Base-by-base conservation (phyloP, 2,113 vertebrate species). In the Meleagris gallopavo region DNA sequence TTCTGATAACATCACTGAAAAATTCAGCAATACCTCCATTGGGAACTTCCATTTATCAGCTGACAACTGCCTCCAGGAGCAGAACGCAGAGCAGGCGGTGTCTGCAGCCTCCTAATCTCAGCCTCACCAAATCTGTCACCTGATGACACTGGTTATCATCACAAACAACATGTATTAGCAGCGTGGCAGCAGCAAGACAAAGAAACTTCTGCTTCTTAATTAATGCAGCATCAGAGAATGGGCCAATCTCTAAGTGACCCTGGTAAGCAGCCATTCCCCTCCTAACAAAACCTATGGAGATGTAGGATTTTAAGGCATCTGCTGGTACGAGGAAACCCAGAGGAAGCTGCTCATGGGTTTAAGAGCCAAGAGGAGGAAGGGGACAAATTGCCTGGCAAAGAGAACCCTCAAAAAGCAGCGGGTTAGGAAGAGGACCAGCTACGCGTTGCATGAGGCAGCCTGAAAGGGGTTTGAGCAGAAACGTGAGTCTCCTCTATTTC, bases 341-440 rank as follows among this genome's bases (percentile, higher is more conserved):
- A 65, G 74, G 65, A 78, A 82, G 41, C 11, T 46, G 52, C 75
- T 54, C 79, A 4, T 10, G 10, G 25, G 76, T 82, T 77, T 86
- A 8, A 7, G 58, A 76, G 45, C 10, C 3, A 5, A 81, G 54
- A 38, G 55, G 8, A 57, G 20, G 41, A 74, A 43, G 55, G 32
- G 36, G 55, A n/a, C 10, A 7, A 64, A 41, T 29, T 4, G 22
- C 17, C 36, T 0, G 0, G 82, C 58, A 86, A 30, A 36, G 14
- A 0, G 0, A 40, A 46, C 43, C 0, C 0, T n/a, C 25, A n/a
- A 22, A 15, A 27, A 0, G 0, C 40, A 43, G 2, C 17, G 40
- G 24, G 69, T 40, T 30, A 27, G 54, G 64, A 77, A 55, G 14
- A 1, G 21, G 14, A 36, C 55, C 10, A 4, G 0, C 0, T 5